Conservation (phyloP, 2,113 vertebrate species). For the Gymnocephalus cernua region DNA sequence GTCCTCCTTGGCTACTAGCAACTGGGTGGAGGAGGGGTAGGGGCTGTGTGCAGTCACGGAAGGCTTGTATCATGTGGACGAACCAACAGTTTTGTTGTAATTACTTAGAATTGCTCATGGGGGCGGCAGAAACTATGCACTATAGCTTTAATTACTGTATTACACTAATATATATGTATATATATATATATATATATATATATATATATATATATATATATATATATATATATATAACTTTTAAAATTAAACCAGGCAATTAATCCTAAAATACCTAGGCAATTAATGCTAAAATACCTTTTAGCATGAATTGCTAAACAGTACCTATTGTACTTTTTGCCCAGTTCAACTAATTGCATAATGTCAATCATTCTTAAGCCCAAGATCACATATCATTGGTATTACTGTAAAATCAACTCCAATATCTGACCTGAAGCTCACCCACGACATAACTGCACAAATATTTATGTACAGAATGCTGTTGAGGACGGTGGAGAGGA, state of each 20-base stretch:
- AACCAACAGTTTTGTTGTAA: no score
- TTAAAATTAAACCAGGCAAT: background rate
- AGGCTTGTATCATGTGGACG: no score
- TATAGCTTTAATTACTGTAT: background rate
- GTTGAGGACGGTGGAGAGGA: background rate
- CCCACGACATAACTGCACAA: background rate
- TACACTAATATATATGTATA: background rate
- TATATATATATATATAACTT: background rate
- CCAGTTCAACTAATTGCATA: background rate
- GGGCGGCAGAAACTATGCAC: no score
- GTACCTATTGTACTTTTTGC: background rate
- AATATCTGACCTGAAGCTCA: background rate
- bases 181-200: background rate
- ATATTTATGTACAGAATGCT: background rate
- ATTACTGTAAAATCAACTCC: background rate
- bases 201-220: no score
- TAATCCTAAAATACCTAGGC: background rate
- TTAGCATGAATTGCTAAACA: no score
- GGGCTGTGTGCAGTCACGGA: no score
- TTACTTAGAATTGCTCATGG: no score
- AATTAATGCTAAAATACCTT: background rate
- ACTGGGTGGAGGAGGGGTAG: no score
- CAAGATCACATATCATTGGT: background rate
- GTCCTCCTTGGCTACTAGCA: no score
- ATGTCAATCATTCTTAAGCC: background rate